Conservation (phyloP, 2,113 vertebrate genomes). For the Andinoacara biseriatus region DNA sequence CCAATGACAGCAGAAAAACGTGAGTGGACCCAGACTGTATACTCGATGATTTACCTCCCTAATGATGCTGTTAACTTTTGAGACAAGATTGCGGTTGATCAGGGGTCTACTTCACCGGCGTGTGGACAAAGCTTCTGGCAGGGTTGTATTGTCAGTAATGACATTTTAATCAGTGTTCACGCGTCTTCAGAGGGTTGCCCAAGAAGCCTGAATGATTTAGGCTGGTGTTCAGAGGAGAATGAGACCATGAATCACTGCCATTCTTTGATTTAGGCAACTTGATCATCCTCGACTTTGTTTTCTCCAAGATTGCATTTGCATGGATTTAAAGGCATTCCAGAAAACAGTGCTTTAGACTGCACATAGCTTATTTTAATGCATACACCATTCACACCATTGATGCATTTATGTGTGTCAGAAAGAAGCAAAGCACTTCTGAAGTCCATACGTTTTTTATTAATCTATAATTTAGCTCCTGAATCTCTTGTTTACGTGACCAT, state of each 20-base stretch:
- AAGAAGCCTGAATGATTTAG: constrained; percentile 35
- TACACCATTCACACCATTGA: neutral
- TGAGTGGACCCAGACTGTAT: constrained; percentile 27
- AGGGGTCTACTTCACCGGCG: constrained; percentile 12
- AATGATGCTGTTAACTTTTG: constrained; percentile 61
- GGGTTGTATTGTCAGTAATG: constrained; percentile 43
- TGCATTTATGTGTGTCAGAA: constrained; percentile 7
- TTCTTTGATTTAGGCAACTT: constrained; percentile 32
- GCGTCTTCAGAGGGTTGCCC: constrained; percentile 34
- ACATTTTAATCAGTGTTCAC: constrained; percentile 64
- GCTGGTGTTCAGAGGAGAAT: constrained; percentile 27
- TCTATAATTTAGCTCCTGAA: constrained; percentile 17
- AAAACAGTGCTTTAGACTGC: neutral
- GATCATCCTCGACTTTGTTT: constrained; percentile 42
- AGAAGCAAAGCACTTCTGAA: neutral
- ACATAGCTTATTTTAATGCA: constrained; percentile 19
- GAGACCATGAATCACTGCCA: constrained; percentile 43
- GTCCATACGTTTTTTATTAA: constrained; percentile 15
- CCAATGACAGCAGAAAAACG: constrained; percentile 42
- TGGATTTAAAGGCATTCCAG: neutral
- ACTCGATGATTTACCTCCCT: constrained; percentile 40
- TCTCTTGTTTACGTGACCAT: constrained; percentile 2
- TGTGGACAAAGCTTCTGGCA: constrained; percentile 24
- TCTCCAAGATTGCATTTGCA: constrained; percentile 4
- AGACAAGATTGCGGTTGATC: constrained; percentile 49